Evolutionary conservation across 2,888 invertebrate genomes (phyloP), one percentile per base, ranked within the genome.

Genomic region (Drosophila rubida): DNA sequence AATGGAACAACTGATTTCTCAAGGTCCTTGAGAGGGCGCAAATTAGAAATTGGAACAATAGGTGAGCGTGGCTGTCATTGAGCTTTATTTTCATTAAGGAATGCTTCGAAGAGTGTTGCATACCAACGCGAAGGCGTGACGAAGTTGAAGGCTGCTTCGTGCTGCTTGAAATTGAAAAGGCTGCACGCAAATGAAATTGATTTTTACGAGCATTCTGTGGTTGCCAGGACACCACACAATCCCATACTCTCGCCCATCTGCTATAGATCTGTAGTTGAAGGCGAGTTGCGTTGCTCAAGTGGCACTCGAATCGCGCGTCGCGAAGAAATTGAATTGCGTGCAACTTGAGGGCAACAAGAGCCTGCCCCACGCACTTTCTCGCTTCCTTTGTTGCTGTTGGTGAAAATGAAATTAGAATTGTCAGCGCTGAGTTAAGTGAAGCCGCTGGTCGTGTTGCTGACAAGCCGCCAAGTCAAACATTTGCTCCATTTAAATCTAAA

Each of bases 41-140:
- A 87, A 85, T 83, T 85, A 85, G 85, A 85, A 82, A 84, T 69
- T 84, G 88, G 88, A 84, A 84, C 86, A 87, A 84, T 87, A 82
- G 88, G 78, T 86, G 68, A 70, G 53, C 72, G 53, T 41, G 45
- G 39, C 27, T 54, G 42, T 41, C 39, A 44, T 27, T 39, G 41
- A 45, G 53, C 22, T 54, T 44, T 44, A 32, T 54, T 54, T 54
- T 54, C 54, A 54, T 54, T 54, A 54, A 54, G 54, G 54, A 54
- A 45, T 55, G 45, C 16, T 32, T 9, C 9, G 65, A 57, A 62
- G 64, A 60, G 73, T 72, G 64, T 75, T 80, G 86, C 82, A 82
- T 84, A 68, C 87, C 83, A 74, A 87, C 69, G 32, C 11, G 32
- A 32, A 65, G 73, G 67, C 69, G 25, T 49, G 35, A 35, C 22